Evolutionary conservation across 2,113 vertebrate species (phyloP).

Genomic region (Callaeas wilsoni): DNA sequence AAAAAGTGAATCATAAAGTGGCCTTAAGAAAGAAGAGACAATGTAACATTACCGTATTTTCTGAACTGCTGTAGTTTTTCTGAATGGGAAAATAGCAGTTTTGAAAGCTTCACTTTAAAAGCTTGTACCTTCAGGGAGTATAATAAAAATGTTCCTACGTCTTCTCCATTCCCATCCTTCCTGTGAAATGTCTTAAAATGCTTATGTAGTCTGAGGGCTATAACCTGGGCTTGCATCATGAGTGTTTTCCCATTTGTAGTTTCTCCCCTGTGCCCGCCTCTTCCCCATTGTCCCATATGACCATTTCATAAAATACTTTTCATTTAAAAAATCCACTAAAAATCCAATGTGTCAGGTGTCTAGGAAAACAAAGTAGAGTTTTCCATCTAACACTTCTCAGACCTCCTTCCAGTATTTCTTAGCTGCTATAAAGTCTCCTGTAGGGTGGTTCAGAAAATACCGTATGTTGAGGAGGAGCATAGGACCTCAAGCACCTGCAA

Average conservation of each 20-base stretch:
- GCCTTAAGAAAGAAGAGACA: not conserved
- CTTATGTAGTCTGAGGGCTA: not conserved
- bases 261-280: not conserved
- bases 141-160: not conserved
- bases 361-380: not conserved
- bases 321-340: not conserved
- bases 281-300: not conserved
- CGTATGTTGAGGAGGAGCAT: not conserved
- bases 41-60: not conserved
- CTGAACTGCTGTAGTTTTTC: not conserved
- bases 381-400: not conserved
- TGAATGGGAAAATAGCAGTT: not conserved
- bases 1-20: not conserved
- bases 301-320: not conserved
- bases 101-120: not conserved
- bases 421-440: not conserved
- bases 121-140: not conserved
- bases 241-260: not conserved
- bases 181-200: not conserved
- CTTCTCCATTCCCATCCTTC: not conserved
- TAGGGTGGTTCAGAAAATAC: not conserved
- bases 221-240: not conserved
- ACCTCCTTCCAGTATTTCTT: not conserved
- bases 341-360: not conserved
- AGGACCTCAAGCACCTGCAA: not conserved